These are phyloP conservation scores for Parazoanthus atlanticus DNA, from an alignment of 92 coral and sea anemone species.

Conservation along the genomic window DNA sequence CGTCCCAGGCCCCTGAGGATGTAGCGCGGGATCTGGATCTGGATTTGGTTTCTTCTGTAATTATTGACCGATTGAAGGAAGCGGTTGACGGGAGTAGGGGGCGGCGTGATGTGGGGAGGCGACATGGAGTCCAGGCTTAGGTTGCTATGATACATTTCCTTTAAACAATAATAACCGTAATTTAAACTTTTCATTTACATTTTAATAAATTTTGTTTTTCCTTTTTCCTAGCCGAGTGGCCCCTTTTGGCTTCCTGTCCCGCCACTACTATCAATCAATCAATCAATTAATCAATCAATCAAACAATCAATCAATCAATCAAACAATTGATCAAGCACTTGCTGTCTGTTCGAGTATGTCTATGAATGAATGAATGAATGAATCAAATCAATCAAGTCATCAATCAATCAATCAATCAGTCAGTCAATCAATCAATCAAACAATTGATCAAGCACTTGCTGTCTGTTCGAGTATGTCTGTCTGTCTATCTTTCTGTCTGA, in stretches of 20 bases:
- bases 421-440: neutral
- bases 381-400: neutral
- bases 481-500: neutral
- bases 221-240: neutral
- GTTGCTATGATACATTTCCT: conserved; percentile 82
- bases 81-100: conserved; percentile 96
- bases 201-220: neutral
- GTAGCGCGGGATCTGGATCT: conserved; percentile 93
- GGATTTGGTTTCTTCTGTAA: conserved; percentile 86
- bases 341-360: neutral
- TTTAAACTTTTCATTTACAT: too few relatives aligned
- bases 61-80: conserved; percentile 92
- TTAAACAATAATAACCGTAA: neutral
- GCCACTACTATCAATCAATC: neutral
- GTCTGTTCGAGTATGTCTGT: neutral
- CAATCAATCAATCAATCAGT: neutral
- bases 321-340: neutral
- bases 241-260: neutral
- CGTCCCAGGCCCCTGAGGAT: conserved; percentile 97
- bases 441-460: neutral
- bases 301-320: neutral
- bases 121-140: conserved; percentile 91
- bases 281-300: neutral
- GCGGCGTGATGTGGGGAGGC: conserved; percentile 95
- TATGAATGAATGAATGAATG: neutral